Evolutionary conservation across 2,113 vertebrate genomes (phyloP).

Genomic region (Amphiprion percula): DNA sequence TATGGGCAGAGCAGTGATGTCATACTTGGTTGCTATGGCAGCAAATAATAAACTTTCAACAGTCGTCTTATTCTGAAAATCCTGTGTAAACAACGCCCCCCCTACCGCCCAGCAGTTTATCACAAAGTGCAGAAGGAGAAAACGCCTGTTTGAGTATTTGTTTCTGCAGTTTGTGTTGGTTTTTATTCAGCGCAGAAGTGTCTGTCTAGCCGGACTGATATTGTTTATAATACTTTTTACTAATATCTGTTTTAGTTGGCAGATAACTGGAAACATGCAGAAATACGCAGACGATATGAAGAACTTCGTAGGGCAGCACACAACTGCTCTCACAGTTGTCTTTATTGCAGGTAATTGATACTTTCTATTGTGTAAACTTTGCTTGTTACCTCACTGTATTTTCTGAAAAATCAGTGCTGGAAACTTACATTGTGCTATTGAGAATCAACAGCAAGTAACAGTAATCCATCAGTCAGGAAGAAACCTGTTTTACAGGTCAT

Average conservation of each 20-base stretch:
- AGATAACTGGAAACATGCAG: conserved; percentile 52
- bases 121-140: neutral
- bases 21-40: neutral
- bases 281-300: conserved; percentile 50
- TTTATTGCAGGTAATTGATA: conserved; percentile 65
- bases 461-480: neutral
- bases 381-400: neutral
- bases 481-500: neutral
- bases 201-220: no score
- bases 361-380: neutral
- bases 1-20: no score
- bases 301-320: conserved; percentile 59
- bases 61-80: conserved; percentile 53
- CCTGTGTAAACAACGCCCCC: no score
- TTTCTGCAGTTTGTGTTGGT: neutral
- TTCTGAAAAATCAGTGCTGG: neutral
- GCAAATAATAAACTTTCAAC: neutral
- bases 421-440: neutral
- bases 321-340: conserved; percentile 35
- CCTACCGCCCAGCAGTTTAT: no score
- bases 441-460: neutral
- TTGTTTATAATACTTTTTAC: neutral
- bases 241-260: neutral
- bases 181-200: no score
- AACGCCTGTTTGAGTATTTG: neutral